Percentiles rank a stretch among this genome's conserved stretches.
These are phyloP conservation scores for Drosophila auraria DNA, from an alignment of 1,140 invertebrate genomes.

Conservation along the genomic window DNA sequence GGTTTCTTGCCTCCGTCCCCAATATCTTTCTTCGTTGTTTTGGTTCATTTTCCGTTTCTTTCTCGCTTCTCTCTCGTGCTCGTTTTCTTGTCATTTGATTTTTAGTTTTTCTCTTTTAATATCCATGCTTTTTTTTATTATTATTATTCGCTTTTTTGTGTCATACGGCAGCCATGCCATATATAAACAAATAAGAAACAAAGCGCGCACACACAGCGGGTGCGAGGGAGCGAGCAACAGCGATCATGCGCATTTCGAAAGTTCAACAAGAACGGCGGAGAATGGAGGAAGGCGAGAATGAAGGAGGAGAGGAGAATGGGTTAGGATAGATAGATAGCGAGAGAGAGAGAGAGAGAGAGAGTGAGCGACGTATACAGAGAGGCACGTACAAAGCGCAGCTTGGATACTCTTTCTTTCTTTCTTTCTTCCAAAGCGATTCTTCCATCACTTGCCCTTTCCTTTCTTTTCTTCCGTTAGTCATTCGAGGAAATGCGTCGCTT, in stretches of 20 bases:
- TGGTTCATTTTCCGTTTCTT: slow-evolving; percentile 57
- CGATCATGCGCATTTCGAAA: slow-evolving; percentile 74
- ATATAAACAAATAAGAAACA: slow-evolving; percentile 75
- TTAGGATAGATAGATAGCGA: slow-evolving; percentile 1
- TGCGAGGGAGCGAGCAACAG: slow-evolving; percentile 17
- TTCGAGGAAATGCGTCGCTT: slow-evolving; percentile 1
- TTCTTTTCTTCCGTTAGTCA: slow-evolving; percentile 16
- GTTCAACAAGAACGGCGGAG: slow-evolving; percentile 57
- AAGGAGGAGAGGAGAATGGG: slow-evolving; percentile 5
- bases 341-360: neutral
- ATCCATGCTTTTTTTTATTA: slow-evolving; percentile 7
- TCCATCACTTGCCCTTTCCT: slow-evolving; percentile 2
- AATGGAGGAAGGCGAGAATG: slow-evolving; percentile 10
- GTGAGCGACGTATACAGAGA: neutral
- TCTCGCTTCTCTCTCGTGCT: slow-evolving; percentile 9
- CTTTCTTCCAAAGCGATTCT: neutral
- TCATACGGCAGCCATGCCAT: slow-evolving; percentile 54
- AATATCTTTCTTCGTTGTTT: slow-evolving; percentile 54
- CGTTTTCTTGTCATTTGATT: slow-evolving; percentile 8
- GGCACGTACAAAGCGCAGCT: slow-evolving; percentile 25
- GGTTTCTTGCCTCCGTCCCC: slow-evolving; percentile 31
- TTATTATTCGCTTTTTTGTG: slow-evolving; percentile 49
- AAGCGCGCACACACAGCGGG: slow-evolving; percentile 37
- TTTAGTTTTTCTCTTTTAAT: slow-evolving; percentile 10
- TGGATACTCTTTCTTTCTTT: slow-evolving; percentile 37